A percentile compares a stretch with the other conserved stretches of the same genome.
phyloP scores from a whole-genome alignment of 2,888 invertebrate genomes.

The Dexiosoma caninum region DNA sequence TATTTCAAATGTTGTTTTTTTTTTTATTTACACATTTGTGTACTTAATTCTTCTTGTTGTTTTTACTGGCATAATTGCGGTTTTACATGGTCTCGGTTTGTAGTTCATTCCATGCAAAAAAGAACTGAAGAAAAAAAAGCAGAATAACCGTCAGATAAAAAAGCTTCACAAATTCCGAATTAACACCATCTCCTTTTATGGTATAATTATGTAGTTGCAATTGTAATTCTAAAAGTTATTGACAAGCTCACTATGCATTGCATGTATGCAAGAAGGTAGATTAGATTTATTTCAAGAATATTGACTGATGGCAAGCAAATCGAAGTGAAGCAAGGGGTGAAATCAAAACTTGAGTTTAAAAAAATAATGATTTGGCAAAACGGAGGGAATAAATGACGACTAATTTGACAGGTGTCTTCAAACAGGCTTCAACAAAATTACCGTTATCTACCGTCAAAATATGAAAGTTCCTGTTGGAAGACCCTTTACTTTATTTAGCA shows the following conservation, averaged over 20 bases:
- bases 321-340: neutral
- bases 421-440: too few species aligned
- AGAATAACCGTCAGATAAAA: neutral
- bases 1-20: conserved; percentile 34
- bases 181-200: conserved; percentile 53
- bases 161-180: conserved; percentile 26
- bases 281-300: neutral
- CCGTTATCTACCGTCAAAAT: too few species aligned
- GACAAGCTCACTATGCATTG: conserved; percentile 14
- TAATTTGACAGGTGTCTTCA: too few species aligned
- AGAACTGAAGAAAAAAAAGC: too few species aligned
- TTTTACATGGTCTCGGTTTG: conserved; percentile 20
- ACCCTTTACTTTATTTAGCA: too few species aligned
- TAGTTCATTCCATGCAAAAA: conserved; percentile 7
- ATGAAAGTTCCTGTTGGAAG: too few species aligned
- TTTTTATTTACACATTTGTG: neutral
- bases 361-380: too few species aligned
- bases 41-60: neutral
- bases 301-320: neutral
- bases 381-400: too few species aligned
- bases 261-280: neutral
- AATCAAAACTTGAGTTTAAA: too few species aligned
- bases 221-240: conserved; percentile 51
- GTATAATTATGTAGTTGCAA: conserved; percentile 57
- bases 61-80: neutral